Evolutionary conservation across 1,140 invertebrate species (phyloP), one percentile per base, ranked within the genome.

Genomic region (Caerostris darwini): DNA sequence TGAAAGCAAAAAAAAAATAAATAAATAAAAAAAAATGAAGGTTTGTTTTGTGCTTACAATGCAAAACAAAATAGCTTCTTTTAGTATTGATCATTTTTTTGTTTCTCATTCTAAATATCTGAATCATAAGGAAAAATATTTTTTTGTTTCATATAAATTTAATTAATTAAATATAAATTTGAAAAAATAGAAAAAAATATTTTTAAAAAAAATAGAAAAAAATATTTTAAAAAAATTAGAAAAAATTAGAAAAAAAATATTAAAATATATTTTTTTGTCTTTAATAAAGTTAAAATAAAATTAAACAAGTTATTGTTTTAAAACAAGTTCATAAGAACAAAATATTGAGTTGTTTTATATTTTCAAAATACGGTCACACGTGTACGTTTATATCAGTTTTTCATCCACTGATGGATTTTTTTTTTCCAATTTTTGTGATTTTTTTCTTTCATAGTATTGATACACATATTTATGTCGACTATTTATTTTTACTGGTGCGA

Each of bases 331-430:
- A n/a, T n/a, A n/a, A n/a, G n/a, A n/a, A n/a, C n/a, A n/a, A n/a
- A n/a, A n/a, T n/a, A n/a, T n/a, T n/a, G n/a, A n/a, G n/a, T n/a
- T n/a, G n/a, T n/a, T n/a, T n/a, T n/a, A n/a, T n/a, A n/a, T 93
- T 87, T 56, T 54, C 3, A 93, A 86, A 69, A 85, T 54, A 85
- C 7, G 91, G 59, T 92, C 90, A 64, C 90, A 85, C 57, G 59
- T 59, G 67, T 54, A 57, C 77, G 77, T 67, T 92, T 83, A 85
- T 85, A 85, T 19, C 81, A 85, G 77, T 92, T 92, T 83, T 92
- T 92, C 69, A 92, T 92, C 77, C 90, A 83, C 34, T 92, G 90
- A 57, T 59, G n/a, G n/a, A 53, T 17, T 54, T 50, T 67, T 53
- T 64, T 53, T 53, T 64, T 58, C 19, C 10, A 54, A 54, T 83